Conservation (phyloP, 2,113 vertebrate species). For the Elephantulus edwardii region DNA sequence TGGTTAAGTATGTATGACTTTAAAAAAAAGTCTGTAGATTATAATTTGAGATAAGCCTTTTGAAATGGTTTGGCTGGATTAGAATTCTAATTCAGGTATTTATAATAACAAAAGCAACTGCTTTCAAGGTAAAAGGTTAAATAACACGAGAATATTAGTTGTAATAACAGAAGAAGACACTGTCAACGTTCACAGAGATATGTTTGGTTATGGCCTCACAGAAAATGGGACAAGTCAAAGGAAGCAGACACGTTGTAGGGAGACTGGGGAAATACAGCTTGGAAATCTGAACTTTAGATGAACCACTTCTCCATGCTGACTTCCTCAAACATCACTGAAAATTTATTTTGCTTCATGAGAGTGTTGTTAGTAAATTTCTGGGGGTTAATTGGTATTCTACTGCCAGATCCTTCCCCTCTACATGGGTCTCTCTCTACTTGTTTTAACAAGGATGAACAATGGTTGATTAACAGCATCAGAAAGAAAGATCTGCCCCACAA, state of each 20-base stretch:
- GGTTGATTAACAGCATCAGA: neutral
- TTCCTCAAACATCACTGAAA: neutral
- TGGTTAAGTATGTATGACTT: slow-evolving; percentile 74
- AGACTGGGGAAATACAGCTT: neutral
- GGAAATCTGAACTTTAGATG: neutral
- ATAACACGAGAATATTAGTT: slow-evolving; percentile 1
- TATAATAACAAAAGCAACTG: slow-evolving; percentile 53
- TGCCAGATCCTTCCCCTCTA: neutral
- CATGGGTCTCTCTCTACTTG: neutral
- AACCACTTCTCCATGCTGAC: neutral
- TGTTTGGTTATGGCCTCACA: neutral
- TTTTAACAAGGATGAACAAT: neutral
- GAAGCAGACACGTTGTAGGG: neutral
- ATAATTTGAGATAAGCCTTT: slow-evolving; percentile 62
- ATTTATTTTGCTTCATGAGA: slow-evolving; percentile 10
- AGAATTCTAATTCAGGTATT: slow-evolving; percentile 54
- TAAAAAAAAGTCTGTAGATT: neutral
- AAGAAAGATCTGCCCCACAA: no score
- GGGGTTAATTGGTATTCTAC: neutral
- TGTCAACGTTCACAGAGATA: neutral
- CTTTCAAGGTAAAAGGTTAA: slow-evolving; percentile 36
- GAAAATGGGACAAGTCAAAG: neutral
- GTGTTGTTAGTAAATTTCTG: neutral
- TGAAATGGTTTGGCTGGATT: slow-evolving; percentile 46
- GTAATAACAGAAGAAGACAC: neutral